phyloP scores from a whole-genome alignment of 2,797 vertebrate species.

The Myotis findleyi region DNA sequence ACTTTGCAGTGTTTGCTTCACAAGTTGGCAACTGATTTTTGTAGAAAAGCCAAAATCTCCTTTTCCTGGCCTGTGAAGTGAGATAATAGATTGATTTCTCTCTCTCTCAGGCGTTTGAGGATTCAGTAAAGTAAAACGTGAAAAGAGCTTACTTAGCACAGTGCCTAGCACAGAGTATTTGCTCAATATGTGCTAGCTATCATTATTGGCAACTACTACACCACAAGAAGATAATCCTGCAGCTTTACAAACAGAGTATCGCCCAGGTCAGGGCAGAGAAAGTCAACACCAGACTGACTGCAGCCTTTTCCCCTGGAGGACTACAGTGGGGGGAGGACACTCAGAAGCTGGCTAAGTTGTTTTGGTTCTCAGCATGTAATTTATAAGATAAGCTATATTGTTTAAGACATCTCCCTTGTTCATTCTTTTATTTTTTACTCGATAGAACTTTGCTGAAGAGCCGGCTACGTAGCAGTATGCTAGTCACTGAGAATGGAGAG shows the following conservation, averaged over 20 bases:
- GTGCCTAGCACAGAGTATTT: neutral
- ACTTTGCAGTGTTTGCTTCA: conserved; percentile 19
- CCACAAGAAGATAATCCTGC: neutral
- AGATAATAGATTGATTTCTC: neutral
- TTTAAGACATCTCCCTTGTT: neutral
- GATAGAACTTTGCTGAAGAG: neutral
- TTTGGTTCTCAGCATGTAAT: conserved; percentile 1
- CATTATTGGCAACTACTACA: neutral
- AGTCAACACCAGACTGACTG: neutral
- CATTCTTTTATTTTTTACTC: neutral
- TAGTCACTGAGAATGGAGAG: neutral
- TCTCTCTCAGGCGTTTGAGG: neutral
- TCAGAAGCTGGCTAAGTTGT: neutral
- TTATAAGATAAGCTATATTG: neutral
- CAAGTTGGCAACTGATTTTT: neutral
- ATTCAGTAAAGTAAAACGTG: conserved; percentile 26
- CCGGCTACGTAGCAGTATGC: neutral
- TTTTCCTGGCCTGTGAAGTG: neutral
- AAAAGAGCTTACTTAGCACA: neutral
- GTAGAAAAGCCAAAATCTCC: neutral
- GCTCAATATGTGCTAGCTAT: neutral
- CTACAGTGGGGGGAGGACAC: neutral
- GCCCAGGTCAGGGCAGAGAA: neutral
- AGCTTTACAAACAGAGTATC: neutral
- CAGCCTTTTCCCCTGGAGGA: neutral